Evolutionary conservation across 2,888 invertebrate genomes (phyloP).

Genomic region (Dynastes tityus): DNA sequence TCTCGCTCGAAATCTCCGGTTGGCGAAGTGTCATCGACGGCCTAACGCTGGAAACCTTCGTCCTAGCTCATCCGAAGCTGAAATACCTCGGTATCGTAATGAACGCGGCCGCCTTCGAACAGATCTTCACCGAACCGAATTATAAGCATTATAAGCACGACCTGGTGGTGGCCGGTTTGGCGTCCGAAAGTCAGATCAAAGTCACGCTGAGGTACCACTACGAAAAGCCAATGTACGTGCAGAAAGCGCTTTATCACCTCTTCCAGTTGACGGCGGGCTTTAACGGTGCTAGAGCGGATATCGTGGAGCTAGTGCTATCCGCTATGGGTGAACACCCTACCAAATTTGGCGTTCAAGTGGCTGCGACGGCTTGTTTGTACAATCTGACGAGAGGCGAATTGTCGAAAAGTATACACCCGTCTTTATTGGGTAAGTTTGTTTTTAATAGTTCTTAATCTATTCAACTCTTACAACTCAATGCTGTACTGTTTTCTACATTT

Average conservation of each 20-base stretch:
- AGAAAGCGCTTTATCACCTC: constrained; percentile 79
- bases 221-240: constrained; percentile 75
- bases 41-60: constrained; percentile 59
- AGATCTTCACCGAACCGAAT: constrained; percentile 60
- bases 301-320: constrained; percentile 75
- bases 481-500: too few species aligned
- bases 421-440: constrained; percentile 67
- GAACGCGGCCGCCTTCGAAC: constrained; percentile 63
- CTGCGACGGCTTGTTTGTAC: constrained; percentile 83
- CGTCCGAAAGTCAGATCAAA: constrained; percentile 66
- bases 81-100: constrained; percentile 67
- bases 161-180: constrained; percentile 62
- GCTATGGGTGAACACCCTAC: constrained; percentile 71
- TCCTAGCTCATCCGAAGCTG: constrained; percentile 63
- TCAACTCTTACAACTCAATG: too few species aligned
- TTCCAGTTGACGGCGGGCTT: constrained; percentile 71
- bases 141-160: constrained; percentile 58
- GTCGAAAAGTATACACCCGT: constrained; percentile 77
- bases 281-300: constrained; percentile 74
- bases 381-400: constrained; percentile 80
- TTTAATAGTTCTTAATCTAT: too few species aligned
- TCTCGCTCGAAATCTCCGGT: constrained; percentile 78
- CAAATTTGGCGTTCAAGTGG: constrained; percentile 80
- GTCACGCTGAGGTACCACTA: constrained; percentile 75
- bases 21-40: constrained; percentile 62